Evolutionary conservation across 2,113 vertebrate genomes (phyloP).

Genomic region (Phalacrocorax carbo): DNA sequence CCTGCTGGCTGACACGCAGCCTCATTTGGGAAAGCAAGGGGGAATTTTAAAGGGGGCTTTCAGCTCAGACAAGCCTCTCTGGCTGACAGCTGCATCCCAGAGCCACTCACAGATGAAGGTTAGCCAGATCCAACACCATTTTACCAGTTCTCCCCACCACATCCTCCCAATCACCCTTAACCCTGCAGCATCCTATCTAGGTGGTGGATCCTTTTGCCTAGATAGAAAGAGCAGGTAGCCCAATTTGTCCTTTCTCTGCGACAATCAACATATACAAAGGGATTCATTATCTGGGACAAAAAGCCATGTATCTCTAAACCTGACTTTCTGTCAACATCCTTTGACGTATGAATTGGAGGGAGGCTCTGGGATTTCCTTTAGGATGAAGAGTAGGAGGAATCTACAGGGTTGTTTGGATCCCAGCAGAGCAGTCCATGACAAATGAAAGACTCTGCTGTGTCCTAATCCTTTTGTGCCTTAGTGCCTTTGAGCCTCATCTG

Average conservation of each 20-base stretch:
- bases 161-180: not conserved
- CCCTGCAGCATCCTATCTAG: not conserved
- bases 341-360: not conserved
- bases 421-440: conserved; percentile 4
- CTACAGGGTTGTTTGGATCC: not conserved
- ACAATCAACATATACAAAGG: not conserved
- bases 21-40: not conserved
- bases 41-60: not conserved
- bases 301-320: not conserved
- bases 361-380: not conserved
- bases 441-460: not conserved
- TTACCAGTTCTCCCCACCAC: not conserved
- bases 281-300: not conserved
- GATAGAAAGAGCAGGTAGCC: not conserved
- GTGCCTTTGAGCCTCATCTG: conserved; percentile 10
- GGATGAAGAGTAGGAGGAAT: not conserved
- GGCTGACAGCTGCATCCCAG: not conserved
- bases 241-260: not conserved
- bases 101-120: not conserved
- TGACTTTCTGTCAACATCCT: not conserved
- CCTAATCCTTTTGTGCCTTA: conserved; percentile 29
- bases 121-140: not conserved
- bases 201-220: not conserved
- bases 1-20: not conserved
- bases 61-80: not conserved